Percentiles rank a stretch among this genome's conserved stretches.
Conservation (phyloP, 2,797 vertebrate species). For the Silurus lanzhouensis region DNA sequence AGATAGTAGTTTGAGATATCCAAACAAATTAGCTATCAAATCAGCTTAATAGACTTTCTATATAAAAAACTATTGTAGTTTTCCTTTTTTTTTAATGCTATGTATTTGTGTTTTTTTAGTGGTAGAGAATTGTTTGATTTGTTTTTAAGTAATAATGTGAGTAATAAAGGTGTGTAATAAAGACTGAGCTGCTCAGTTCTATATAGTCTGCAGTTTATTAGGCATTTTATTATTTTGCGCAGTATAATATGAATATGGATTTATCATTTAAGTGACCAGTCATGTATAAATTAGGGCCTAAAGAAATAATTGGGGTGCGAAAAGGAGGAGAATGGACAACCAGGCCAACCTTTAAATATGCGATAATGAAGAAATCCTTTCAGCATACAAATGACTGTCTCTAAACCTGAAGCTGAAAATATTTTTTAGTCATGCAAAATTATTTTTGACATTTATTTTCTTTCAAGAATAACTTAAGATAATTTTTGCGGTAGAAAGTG, state of each 20-base stretch:
- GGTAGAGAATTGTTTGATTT: background rate
- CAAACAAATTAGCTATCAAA: background rate
- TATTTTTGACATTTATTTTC: background rate
- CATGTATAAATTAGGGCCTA: background rate
- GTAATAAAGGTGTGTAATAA: background rate
- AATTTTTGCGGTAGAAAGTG: background rate
- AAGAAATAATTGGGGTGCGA: background rate
- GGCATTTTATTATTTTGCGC: background rate
- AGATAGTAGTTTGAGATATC: no score
- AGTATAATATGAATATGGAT: background rate
- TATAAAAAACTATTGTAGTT: background rate
- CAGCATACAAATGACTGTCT: background rate
- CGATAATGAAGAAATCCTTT: no score
- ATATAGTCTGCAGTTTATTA: background rate
- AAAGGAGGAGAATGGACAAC: background rate
- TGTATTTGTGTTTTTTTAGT: background rate
- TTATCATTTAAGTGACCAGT: background rate
- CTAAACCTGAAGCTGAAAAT: background rate
- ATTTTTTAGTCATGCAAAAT: no score
- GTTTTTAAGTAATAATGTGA: background rate
- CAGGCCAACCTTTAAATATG: background rate
- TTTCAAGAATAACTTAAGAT: background rate
- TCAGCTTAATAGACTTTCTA: background rate
- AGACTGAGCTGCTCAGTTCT: background rate
- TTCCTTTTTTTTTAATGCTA: background rate